Conservation (phyloP, 2,113 vertebrate genomes). For the Silurus glanis region DNA sequence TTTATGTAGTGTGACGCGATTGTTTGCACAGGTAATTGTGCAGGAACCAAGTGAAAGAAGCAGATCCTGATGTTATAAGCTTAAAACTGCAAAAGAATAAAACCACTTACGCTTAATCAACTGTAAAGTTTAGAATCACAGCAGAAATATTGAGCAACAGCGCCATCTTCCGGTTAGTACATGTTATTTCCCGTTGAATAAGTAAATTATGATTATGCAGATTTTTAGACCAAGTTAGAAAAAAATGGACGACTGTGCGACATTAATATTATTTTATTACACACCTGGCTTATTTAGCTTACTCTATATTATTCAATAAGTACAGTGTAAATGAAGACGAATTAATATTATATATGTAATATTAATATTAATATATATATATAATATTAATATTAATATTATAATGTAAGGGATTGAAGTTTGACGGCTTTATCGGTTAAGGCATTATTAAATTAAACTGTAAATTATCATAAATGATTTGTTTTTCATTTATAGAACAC, state of each 20-base stretch:
- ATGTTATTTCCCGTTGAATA: background rate
- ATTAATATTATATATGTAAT: too few species aligned
- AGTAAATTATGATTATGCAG: too few species aligned
- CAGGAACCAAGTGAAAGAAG: constrained; percentile 13
- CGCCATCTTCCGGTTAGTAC: constrained; percentile 49
- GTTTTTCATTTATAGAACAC: background rate
- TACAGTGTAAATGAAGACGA: background rate
- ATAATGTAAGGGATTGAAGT: too few species aligned
- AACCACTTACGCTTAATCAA: background rate
- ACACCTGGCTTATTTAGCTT: background rate
- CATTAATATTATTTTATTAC: background rate
- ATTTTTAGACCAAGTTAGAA: background rate
- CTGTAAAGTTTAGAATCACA: background rate
- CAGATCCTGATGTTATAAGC: background rate
- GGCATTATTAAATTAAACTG: background rate
- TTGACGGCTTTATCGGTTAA: too few species aligned
- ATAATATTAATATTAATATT: too few species aligned
- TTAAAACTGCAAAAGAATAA: constrained; percentile 13
- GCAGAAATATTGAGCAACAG: constrained; percentile 31
- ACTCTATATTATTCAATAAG: background rate
- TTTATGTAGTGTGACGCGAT: constrained; percentile 13
- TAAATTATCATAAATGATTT: background rate
- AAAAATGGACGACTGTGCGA: background rate
- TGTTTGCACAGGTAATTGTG: constrained; percentile 33
- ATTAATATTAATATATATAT: too few species aligned